A percentile compares a stretch with the other conserved stretches of the same genome.
Evolutionary conservation across 2,888 invertebrate species (phyloP).

Genomic region (Abscondita cerata): DNA sequence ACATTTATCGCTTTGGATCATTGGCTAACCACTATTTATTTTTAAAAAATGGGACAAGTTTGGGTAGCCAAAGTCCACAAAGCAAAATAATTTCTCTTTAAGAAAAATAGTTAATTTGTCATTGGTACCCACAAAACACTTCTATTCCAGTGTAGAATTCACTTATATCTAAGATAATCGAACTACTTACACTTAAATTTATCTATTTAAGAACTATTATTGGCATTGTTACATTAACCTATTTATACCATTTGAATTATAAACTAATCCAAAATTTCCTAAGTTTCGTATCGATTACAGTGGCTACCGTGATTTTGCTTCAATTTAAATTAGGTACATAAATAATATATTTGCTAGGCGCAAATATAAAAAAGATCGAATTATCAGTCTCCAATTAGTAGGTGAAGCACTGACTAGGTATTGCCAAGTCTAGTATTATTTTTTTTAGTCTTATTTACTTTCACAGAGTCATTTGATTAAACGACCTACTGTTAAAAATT

Average conservation of each 20-base stretch:
- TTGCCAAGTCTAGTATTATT: slow-evolving; percentile 17
- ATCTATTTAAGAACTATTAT: slow-evolving; percentile 24
- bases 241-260: slow-evolving; percentile 14
- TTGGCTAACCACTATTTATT: slow-evolving; percentile 2
- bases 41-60: not conserved
- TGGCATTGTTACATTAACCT: slow-evolving; percentile 18
- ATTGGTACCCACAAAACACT: slow-evolving; percentile 50
- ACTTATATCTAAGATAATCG: slow-evolving; percentile 21
- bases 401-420: slow-evolving; percentile 34
- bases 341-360: slow-evolving; percentile 29
- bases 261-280: not conserved
- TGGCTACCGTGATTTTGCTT: slow-evolving; percentile 4
- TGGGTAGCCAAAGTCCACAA: slow-evolving; percentile 15
- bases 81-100: slow-evolving; percentile 41
- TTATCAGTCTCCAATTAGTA: slow-evolving; percentile 30
- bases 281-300: slow-evolving; percentile 1
- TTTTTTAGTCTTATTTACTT: slow-evolving; percentile 6
- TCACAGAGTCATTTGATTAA: not conserved
- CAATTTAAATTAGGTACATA: slow-evolving; percentile 30
- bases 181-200: slow-evolving; percentile 25
- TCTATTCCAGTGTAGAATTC: slow-evolving; percentile 48
- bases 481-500: too few relatives aligned
- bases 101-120: slow-evolving; percentile 52
- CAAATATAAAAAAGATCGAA: slow-evolving; percentile 30
- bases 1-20: slow-evolving; percentile 43